Evolutionary conservation across 2,113 vertebrate species (phyloP).

Genomic region (Phrynosoma blainvillii): DNA sequence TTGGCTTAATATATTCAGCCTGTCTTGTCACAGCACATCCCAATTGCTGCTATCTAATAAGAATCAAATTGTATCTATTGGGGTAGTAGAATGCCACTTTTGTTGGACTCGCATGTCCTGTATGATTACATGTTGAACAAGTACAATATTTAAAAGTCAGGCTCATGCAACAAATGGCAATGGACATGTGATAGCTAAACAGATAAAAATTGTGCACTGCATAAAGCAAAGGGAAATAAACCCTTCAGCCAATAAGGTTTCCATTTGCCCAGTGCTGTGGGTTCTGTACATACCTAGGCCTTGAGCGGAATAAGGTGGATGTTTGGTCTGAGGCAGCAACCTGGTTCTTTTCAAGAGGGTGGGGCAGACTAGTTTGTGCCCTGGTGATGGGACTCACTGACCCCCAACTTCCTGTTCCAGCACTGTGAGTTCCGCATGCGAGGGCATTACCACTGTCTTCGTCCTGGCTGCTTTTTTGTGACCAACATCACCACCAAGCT

Average conservation of each 20-base stretch:
- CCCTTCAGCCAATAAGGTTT: too few species aligned
- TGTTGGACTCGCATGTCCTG: neutral
- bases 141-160: neutral
- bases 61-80: neutral
- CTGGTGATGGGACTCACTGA: neutral
- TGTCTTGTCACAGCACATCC: neutral
- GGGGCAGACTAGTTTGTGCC: too few species aligned
- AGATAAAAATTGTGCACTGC: neutral
- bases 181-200: too few species aligned
- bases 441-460: conserved; percentile 97
- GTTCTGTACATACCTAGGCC: too few species aligned
- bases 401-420: conserved; percentile 63
- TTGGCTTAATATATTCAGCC: neutral
- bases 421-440: conserved; percentile 99
- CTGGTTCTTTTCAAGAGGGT: accelerated
- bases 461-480: conserved; percentile 93
- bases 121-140: neutral
- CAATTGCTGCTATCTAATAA: neutral
- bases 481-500: conserved; percentile 99
- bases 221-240: too few species aligned
- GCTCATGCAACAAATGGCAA: neutral
- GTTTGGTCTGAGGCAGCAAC: neutral
- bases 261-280: neutral
- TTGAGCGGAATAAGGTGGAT: too few species aligned
- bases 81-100: neutral